Conservation (phyloP, 1,140 invertebrate genomes). For the Bombus polaris region DNA sequence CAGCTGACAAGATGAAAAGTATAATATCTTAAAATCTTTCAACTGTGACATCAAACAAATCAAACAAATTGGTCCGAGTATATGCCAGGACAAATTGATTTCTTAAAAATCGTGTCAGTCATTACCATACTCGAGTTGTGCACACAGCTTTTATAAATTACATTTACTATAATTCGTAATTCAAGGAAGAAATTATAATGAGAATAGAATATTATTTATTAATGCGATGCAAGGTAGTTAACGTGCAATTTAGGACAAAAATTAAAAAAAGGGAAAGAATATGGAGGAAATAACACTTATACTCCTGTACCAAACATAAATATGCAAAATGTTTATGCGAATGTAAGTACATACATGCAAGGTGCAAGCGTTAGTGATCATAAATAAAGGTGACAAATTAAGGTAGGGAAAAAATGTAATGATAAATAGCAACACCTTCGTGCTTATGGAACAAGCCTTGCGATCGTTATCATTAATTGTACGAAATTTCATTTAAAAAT, state of each 20-base stretch:
- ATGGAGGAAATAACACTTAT: not conserved
- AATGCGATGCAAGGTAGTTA: not conserved
- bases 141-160: not conserved
- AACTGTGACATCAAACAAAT: not conserved
- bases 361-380: constrained; percentile 61
- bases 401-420: not conserved
- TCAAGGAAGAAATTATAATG: not conserved
- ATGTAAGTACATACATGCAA: constrained; percentile 19
- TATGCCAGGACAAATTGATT: not conserved
- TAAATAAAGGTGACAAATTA: constrained; percentile 21
- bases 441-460: not conserved
- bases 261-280: not conserved
- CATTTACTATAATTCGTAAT: not conserved
- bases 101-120: not conserved
- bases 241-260: not conserved
- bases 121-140: not conserved
- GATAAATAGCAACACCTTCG: not conserved
- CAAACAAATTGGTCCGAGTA: not conserved
- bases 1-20: not conserved
- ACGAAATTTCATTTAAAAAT: not conserved
- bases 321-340: not conserved
- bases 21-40: not conserved
- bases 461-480: not conserved
- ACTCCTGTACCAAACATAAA: not conserved
- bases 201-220: not conserved